Evolutionary conservation across 2,888 invertebrate genomes (phyloP).

Genomic region (Iselma pallidipennis): DNA sequence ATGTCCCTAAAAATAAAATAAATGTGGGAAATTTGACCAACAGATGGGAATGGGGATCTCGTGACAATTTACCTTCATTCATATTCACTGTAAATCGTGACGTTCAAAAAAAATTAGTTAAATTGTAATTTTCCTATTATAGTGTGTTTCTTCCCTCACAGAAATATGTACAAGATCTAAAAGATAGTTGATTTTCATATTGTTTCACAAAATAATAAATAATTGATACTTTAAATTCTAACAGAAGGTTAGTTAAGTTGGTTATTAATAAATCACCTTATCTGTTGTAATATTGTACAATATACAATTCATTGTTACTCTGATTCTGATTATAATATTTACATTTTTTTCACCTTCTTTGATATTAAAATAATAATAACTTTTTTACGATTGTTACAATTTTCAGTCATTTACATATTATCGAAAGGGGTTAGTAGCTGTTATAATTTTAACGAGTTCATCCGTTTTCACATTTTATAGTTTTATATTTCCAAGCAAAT

Average conservation of each 20-base stretch:
- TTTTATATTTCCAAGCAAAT: constrained; percentile 45
- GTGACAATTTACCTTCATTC: constrained; percentile 38
- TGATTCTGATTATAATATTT: constrained; percentile 10
- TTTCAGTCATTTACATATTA: constrained; percentile 50
- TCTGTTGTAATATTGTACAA: constrained; percentile 7
- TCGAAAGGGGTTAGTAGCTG: constrained; percentile 44
- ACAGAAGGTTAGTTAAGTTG: constrained; percentile 3
- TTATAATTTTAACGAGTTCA: constrained; percentile 49
- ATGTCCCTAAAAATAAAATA: constrained; percentile 8
- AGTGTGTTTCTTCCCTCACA: neutral
- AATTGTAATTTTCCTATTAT: neutral
- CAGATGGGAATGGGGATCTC: constrained; percentile 29
- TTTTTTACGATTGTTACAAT: constrained; percentile 50
- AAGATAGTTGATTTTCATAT: neutral
- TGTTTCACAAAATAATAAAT: neutral
- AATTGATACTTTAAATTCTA: constrained; percentile 5
- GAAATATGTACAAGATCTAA: neutral
- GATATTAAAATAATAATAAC: constrained; percentile 44
- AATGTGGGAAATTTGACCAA: constrained; percentile 36
- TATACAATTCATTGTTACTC: constrained; percentile 7
- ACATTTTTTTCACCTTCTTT: constrained; percentile 24
- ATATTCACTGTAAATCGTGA: constrained; percentile 40
- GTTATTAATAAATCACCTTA: constrained; percentile 12
- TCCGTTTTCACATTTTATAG: constrained; percentile 49
- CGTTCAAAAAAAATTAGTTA: constrained; percentile 25